phyloP scores from a whole-genome alignment of 2,113 vertebrate species.

The Strix aluco region DNA sequence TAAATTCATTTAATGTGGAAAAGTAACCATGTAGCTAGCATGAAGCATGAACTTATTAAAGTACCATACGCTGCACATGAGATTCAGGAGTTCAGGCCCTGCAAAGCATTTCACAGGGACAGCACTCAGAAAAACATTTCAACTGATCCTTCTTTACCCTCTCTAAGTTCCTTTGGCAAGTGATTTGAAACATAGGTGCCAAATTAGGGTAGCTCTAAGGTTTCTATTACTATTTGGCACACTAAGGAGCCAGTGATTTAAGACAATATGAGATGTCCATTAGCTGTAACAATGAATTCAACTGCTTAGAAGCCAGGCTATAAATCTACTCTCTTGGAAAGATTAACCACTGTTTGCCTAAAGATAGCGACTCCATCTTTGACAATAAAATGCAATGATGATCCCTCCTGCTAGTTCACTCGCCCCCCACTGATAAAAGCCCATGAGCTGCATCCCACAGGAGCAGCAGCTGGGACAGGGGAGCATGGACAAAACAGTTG shows the following conservation, averaged over 20 bases:
- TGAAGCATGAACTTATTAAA: background rate
- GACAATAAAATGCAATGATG: background rate
- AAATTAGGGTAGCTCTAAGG: slow-evolving; percentile 65
- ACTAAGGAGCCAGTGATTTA: slow-evolving; percentile 65
- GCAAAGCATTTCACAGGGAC: slow-evolving; percentile 7
- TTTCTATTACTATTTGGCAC: slow-evolving; percentile 66
- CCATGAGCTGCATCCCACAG: background rate
- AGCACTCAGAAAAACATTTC: slow-evolving; percentile 62
- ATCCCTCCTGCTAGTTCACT: background rate
- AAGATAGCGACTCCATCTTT: slow-evolving; percentile 32
- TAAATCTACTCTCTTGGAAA: slow-evolving; percentile 25
- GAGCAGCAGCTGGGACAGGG: background rate
- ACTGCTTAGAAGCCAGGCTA: slow-evolving; percentile 26
- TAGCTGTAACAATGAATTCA: slow-evolving; percentile 55
- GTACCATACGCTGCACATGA: background rate
- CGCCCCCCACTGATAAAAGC: background rate
- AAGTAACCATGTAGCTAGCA: background rate
- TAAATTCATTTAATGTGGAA: background rate
- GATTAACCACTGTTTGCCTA: slow-evolving; percentile 61
- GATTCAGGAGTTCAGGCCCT: background rate
- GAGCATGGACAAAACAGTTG: background rate
- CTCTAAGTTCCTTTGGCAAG: slow-evolving; percentile 45
- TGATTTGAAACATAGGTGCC: slow-evolving; percentile 53
- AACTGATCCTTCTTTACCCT: slow-evolving; percentile 27
- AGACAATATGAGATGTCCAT: slow-evolving; percentile 70